phyloP scores from a whole-genome alignment of 2,113 vertebrate species.

The Mandrillus leucophaeus region DNA sequence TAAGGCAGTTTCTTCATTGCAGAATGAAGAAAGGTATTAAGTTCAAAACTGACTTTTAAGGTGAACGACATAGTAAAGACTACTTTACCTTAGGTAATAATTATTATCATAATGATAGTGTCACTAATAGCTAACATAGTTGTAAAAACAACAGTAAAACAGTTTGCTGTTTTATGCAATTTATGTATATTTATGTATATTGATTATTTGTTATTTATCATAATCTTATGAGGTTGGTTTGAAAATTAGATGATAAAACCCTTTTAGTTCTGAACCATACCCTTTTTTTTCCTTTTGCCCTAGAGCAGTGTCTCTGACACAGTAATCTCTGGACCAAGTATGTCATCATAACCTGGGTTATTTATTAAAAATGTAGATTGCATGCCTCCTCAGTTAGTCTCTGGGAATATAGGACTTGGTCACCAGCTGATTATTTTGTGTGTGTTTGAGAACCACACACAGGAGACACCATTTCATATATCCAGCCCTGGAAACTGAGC shows the following conservation, averaged over 20 bases:
- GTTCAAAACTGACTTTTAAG: slow-evolving; percentile 1
- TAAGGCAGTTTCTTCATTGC: neutral
- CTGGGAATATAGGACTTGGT: neutral
- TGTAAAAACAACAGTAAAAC: too few relatives aligned
- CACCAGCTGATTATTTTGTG: neutral
- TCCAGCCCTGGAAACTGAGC: neutral
- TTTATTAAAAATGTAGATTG: neutral
- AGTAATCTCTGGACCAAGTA: neutral
- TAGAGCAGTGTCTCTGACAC: neutral
- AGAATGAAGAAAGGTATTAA: neutral
- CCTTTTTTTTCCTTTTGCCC: neutral
- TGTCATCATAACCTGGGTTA: neutral
- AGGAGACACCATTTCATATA: neutral
- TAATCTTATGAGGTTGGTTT: neutral
- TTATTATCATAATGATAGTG: neutral
- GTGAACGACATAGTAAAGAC: neutral
- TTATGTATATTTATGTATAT: neutral
- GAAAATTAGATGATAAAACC: neutral
- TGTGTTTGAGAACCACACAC: neutral
- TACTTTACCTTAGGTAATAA: neutral
- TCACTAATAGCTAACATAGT: neutral
- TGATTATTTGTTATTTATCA: neutral
- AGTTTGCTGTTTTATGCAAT: neutral
- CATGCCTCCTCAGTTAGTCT: neutral
- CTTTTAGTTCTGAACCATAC: too few relatives aligned